phyloP scores from a whole-genome alignment of 1,140 invertebrate genomes.

The Drosophila sp. region DNA sequence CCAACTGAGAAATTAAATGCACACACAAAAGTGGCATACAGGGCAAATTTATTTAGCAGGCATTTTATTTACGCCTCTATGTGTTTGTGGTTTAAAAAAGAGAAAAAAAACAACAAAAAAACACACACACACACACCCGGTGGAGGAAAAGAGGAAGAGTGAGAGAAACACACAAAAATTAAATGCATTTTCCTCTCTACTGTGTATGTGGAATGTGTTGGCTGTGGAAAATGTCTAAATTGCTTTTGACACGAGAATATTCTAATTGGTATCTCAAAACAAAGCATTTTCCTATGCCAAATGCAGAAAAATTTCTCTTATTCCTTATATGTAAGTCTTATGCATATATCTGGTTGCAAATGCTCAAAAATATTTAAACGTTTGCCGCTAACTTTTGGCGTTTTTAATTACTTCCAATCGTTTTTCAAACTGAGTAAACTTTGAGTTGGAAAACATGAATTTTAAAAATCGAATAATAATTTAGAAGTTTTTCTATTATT shows the following conservation, averaged over 20 bases:
- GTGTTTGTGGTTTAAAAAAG: conserved; percentile 9
- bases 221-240: conserved; percentile 9
- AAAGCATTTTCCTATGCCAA: conserved; percentile 5
- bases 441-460: no score
- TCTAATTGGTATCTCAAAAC: conserved; percentile 12
- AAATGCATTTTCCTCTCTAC: conserved; percentile 8
- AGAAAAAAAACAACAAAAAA: conserved; percentile 9
- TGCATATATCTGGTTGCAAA: background rate
- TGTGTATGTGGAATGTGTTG: conserved; percentile 3
- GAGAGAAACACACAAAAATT: background rate
- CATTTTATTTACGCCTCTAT: conserved; percentile 33
- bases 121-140: conserved; percentile 8
- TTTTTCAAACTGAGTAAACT: no score
- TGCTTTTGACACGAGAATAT: conserved; percentile 6
- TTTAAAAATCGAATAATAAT: no score
- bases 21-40: conserved; percentile 60
- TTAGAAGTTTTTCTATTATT: no score
- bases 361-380: no score
- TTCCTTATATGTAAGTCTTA: background rate
- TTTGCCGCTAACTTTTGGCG: no score
- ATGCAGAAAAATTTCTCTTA: background rate
- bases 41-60: conserved; percentile 60
- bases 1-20: conserved; percentile 65
- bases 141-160: background rate
- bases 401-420: no score